phyloP scores from a whole-genome alignment of 2,888 invertebrate genomes.

The Cheilosia vulpina region DNA sequence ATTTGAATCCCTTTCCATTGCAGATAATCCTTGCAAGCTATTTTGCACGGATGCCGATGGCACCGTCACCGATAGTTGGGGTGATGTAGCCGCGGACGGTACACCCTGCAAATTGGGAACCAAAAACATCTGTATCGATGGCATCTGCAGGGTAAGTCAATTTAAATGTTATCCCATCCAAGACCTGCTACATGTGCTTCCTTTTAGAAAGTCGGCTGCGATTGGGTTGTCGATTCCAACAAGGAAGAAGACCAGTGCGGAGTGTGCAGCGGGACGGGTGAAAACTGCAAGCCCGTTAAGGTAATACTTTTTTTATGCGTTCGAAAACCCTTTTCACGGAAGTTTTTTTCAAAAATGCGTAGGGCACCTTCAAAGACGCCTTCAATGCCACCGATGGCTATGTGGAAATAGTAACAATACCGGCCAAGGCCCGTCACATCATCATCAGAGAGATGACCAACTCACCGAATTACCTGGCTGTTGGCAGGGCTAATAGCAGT shows the following conservation, averaged over 20 bases:
- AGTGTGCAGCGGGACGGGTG: slow-evolving; percentile 92
- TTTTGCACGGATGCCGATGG: slow-evolving; percentile 91
- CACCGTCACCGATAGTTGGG: slow-evolving; percentile 89
- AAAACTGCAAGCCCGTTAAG: slow-evolving; percentile 89
- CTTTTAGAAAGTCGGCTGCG: slow-evolving; percentile 94
- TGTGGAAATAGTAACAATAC: slow-evolving; percentile 87
- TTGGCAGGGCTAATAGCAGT: slow-evolving; percentile 88
- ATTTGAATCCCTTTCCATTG: neutral
- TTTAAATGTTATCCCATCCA: neutral
- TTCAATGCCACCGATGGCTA: slow-evolving; percentile 87
- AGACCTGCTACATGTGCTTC: slow-evolving; percentile 77
- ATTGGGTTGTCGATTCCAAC: slow-evolving; percentile 93
- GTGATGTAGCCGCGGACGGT: slow-evolving; percentile 91
- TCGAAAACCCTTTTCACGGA: neutral
- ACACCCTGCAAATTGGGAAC: slow-evolving; percentile 93
- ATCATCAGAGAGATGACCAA: slow-evolving; percentile 90
- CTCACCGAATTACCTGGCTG: slow-evolving; percentile 91
- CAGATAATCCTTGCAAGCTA: slow-evolving; percentile 91
- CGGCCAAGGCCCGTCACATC: slow-evolving; percentile 91
- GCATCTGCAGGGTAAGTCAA: slow-evolving; percentile 87
- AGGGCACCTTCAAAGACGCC: slow-evolving; percentile 82
- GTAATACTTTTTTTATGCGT: slow-evolving; percentile 76
- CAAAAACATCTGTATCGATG: slow-evolving; percentile 92
- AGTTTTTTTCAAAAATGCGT: neutral
- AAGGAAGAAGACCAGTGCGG: slow-evolving; percentile 93